Percentiles rank a stretch among this genome's conserved stretches.
phyloP scores from a whole-genome alignment of 2,888 invertebrate species.

The Tryphoninae sp. region DNA sequence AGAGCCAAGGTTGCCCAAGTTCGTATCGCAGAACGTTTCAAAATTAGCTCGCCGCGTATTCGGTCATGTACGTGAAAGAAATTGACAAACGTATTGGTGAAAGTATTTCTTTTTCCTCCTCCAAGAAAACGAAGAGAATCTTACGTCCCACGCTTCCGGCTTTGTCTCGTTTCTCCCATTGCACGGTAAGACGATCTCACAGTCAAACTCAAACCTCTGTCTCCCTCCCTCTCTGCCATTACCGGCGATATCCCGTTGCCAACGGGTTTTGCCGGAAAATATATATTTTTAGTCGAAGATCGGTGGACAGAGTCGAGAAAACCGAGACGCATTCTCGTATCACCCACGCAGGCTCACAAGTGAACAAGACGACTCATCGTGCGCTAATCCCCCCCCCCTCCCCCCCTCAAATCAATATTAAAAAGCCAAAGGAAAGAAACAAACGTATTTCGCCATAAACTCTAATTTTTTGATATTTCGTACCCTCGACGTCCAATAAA shows the following conservation, averaged over 20 bases:
- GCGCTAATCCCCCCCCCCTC: background rate
- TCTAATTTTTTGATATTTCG: too few species aligned
- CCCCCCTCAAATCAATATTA: background rate
- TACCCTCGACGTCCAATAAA: background rate
- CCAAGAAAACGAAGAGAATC: constrained; percentile 1
- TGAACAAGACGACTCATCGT: background rate
- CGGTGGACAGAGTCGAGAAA: constrained; percentile 13
- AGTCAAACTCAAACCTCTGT: constrained; percentile 5
- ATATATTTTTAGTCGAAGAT: constrained; percentile 59
- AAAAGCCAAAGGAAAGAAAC: background rate
- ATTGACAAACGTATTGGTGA: constrained; percentile 40
- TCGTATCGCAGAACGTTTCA: constrained; percentile 26
- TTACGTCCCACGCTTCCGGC: constrained; percentile 57
- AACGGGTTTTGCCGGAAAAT: constrained; percentile 55
- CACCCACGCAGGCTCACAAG: background rate
- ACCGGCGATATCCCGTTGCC: constrained; percentile 30
- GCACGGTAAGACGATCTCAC: constrained; percentile 24
- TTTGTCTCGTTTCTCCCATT: constrained; percentile 19
- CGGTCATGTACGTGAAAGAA: constrained; percentile 20
- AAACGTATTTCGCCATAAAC: background rate
- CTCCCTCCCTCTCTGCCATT: constrained; percentile 8
- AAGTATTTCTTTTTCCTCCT: constrained; percentile 10
- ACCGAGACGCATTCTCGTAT: constrained; percentile 19
- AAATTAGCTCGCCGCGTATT: constrained; percentile 40
- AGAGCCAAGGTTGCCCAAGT: constrained; percentile 12